Conservation (phyloP, 2,113 vertebrate genomes). For the Tautogolabrus adspersus region DNA sequence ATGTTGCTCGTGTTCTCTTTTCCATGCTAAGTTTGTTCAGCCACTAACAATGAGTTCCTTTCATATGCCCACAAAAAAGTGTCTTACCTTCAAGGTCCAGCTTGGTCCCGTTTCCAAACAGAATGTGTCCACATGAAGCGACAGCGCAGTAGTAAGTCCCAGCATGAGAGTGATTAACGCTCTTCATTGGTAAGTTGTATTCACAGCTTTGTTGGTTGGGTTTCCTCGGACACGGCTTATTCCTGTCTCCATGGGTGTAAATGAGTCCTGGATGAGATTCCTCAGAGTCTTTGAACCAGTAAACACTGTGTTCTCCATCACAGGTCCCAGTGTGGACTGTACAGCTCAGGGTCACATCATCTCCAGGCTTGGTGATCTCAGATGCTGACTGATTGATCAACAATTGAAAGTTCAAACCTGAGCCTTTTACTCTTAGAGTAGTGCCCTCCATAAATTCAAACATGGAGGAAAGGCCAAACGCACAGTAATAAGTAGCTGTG, state of each 20-base stretch:
- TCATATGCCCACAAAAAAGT: not conserved
- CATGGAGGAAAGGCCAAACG: not conserved
- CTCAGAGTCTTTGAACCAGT: constrained; percentile 65
- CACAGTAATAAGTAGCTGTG: constrained; percentile 56
- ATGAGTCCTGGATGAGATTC: constrained; percentile 54
- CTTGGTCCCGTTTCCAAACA: constrained; percentile 5
- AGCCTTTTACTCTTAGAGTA: not conserved
- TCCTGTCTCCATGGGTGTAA: constrained; percentile 45
- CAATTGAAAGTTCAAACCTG: not conserved
- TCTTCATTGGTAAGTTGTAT: constrained; percentile 42
- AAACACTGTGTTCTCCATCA: constrained; percentile 60
- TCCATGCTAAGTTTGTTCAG: too few species aligned
- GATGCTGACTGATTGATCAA: not conserved
- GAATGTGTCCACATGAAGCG: constrained; percentile 49
- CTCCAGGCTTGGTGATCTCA: constrained; percentile 55
- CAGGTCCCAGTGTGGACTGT: constrained; percentile 56
- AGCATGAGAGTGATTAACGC: constrained; percentile 2
- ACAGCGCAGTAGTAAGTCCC: constrained; percentile 59
- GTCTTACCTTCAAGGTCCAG: not conserved
- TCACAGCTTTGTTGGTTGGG: constrained; percentile 41
- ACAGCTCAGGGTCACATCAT: constrained; percentile 63
- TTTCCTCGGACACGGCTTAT: constrained; percentile 47
- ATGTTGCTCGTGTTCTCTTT: too few species aligned
- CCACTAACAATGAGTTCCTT: too few species aligned
- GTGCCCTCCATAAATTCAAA: constrained; percentile 4